Evolutionary conservation across 2,113 vertebrate genomes (phyloP).

Genomic region (Salvelinus alpinus): DNA sequence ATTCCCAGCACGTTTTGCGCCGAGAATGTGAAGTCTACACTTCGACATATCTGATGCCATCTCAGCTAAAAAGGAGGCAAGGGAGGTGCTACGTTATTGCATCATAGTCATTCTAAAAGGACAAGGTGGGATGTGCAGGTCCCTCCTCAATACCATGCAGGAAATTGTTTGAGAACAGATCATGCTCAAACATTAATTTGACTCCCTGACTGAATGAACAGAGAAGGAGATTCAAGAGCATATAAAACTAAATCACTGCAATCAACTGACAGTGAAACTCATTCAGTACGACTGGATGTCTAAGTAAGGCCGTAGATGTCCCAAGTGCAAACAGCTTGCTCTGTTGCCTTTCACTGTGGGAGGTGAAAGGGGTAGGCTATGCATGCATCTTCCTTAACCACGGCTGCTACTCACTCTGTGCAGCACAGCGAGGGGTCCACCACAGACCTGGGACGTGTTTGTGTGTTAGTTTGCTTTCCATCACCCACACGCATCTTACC

Average conservation of each 20-base stretch:
- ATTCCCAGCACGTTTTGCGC: not conserved
- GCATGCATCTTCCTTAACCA: slow-evolving; percentile 29
- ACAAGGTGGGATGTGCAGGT: not conserved
- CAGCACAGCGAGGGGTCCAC: slow-evolving; percentile 5
- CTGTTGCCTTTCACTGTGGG: not conserved
- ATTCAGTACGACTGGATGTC: not conserved
- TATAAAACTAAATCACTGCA: not conserved
- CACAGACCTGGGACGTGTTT: not conserved
- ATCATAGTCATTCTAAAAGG: not conserved
- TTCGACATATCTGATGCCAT: too few species aligned
- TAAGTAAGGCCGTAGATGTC: not conserved
- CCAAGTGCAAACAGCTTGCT: not conserved
- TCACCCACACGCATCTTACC: slow-evolving; percentile 42
- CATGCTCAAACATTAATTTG: too few species aligned
- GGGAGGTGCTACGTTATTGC: not conserved
- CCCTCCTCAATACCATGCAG: not conserved
- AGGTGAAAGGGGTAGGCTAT: slow-evolving; percentile 9
- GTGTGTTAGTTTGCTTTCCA: slow-evolving; percentile 21
- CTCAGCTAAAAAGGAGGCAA: not conserved
- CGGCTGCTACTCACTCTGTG: slow-evolving; percentile 18
- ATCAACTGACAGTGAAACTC: not conserved
- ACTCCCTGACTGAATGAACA: not conserved
- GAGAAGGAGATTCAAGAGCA: not conserved
- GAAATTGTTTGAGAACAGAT: not conserved
- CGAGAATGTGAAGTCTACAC: too few species aligned